phyloP scores from a whole-genome alignment of 2,113 vertebrate genomes.

The Anarrhichthys ocellatus region DNA sequence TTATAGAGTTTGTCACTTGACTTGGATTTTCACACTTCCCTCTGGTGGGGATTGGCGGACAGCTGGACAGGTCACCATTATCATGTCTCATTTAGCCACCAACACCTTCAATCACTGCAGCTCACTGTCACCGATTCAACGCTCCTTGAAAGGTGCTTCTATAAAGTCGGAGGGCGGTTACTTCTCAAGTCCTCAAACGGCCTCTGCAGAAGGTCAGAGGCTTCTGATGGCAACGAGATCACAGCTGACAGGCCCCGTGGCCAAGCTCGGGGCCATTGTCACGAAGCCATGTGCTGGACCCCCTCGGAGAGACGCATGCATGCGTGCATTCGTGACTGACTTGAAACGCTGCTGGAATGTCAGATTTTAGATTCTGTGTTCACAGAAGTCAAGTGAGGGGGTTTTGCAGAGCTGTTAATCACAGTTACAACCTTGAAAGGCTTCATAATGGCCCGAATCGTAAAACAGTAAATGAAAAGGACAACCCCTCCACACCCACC shows the following conservation, averaged over 20 bases:
- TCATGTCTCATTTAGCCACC: constrained; percentile 50
- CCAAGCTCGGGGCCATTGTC: constrained; percentile 39
- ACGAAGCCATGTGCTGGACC: constrained; percentile 31
- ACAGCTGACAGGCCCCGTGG: constrained; percentile 48
- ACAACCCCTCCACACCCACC: neutral
- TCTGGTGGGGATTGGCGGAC: constrained; percentile 41
- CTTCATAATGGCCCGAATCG: neutral
- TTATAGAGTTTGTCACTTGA: neutral
- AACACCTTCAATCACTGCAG: constrained; percentile 42
- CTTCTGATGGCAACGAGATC: constrained; percentile 38
- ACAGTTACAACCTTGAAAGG: constrained; percentile 3
- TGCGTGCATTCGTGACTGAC: neutral
- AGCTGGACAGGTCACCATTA: constrained; percentile 35
- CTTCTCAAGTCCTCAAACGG: constrained; percentile 25
- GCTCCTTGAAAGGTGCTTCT: constrained; percentile 33
- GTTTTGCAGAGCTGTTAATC: constrained; percentile 26
- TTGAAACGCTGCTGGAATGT: constrained; percentile 15
- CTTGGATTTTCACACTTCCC: neutral
- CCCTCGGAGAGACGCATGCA: constrained; percentile 3
- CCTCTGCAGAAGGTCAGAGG: constrained; percentile 49
- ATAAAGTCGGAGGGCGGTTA: constrained; percentile 32
- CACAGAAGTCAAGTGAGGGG: constrained; percentile 28
- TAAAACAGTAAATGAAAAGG: constrained; percentile 38
- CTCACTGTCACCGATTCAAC: constrained; percentile 33
- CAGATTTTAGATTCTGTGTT: constrained; percentile 14